These are phyloP conservation scores for Parnassius glacialis DNA, from an alignment of 2,888 invertebrate genomes.

Conservation along the genomic window DNA sequence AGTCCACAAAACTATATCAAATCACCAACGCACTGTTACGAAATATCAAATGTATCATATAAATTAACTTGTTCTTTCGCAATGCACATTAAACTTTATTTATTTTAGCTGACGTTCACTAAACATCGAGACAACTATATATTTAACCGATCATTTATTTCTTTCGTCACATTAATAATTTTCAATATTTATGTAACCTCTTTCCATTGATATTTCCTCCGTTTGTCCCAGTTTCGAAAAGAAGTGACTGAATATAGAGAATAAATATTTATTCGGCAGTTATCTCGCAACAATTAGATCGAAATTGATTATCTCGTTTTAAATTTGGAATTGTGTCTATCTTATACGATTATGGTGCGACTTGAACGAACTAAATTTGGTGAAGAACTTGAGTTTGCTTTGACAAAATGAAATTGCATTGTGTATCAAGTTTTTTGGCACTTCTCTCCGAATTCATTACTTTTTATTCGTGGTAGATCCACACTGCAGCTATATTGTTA, in stretches of 20 bases:
- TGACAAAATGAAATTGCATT: too few relatives aligned
- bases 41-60: slow-evolving; percentile 16
- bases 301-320: not conserved
- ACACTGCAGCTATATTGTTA: too few relatives aligned
- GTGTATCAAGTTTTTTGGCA: too few relatives aligned
- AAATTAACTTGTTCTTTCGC: slow-evolving; percentile 20
- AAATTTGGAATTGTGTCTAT: too few relatives aligned
- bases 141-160: slow-evolving; percentile 4
- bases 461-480: too few relatives aligned
- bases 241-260: slow-evolving; percentile 38
- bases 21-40: slow-evolving; percentile 7
- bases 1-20: slow-evolving; percentile 4
- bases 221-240: slow-evolving; percentile 38
- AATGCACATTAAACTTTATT: slow-evolving; percentile 29
- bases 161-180: not conserved
- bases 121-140: slow-evolving; percentile 1
- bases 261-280: not conserved
- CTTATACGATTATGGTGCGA: too few relatives aligned
- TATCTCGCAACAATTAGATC: not conserved
- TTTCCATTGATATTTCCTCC: slow-evolving; percentile 37
- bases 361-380: too few relatives aligned
- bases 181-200: slow-evolving; percentile 35
- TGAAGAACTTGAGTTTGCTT: too few relatives aligned
- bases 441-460: too few relatives aligned
- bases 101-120: slow-evolving; percentile 13